Conservation (phyloP, 2,797 vertebrate genomes). For the Galaxias olidus region DNA sequence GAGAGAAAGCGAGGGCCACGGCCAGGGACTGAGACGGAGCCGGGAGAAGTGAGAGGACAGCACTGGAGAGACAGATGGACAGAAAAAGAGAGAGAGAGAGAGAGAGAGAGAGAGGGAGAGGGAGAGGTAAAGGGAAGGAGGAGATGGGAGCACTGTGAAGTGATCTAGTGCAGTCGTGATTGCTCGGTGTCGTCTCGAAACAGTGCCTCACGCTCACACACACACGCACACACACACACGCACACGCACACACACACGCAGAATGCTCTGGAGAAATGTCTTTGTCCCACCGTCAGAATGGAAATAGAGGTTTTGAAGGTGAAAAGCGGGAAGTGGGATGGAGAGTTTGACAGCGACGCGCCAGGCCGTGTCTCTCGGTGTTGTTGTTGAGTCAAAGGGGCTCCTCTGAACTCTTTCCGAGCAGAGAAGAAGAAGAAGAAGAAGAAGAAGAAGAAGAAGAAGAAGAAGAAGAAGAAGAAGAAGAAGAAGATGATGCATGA, state of each 20-base stretch:
- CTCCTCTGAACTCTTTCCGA: too few relatives aligned
- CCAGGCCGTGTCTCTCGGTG: too few relatives aligned
- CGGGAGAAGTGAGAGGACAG: conserved; percentile 1
- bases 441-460: too few relatives aligned
- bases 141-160: not conserved
- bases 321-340: too few relatives aligned
- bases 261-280: too few relatives aligned
- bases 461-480: too few relatives aligned
- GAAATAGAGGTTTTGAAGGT: too few relatives aligned
- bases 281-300: too few relatives aligned
- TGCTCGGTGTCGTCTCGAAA: not conserved
- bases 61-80: not conserved
- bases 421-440: too few relatives aligned
- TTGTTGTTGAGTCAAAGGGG: too few relatives aligned
- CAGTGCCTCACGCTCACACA: not conserved
- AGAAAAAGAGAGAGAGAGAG: conserved; percentile 22
- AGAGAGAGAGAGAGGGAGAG: not conserved
- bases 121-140: not conserved
- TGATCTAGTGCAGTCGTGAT: not conserved
- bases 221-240: not conserved
- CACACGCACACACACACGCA: not conserved
- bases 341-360: too few relatives aligned
- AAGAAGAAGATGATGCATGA: too few relatives aligned
- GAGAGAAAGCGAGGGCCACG: not conserved
- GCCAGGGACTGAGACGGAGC: not conserved